These are phyloP conservation scores for Leptodirus hochenwartii DNA, from an alignment of 2,888 invertebrate genomes.

Conservation along the genomic window DNA sequence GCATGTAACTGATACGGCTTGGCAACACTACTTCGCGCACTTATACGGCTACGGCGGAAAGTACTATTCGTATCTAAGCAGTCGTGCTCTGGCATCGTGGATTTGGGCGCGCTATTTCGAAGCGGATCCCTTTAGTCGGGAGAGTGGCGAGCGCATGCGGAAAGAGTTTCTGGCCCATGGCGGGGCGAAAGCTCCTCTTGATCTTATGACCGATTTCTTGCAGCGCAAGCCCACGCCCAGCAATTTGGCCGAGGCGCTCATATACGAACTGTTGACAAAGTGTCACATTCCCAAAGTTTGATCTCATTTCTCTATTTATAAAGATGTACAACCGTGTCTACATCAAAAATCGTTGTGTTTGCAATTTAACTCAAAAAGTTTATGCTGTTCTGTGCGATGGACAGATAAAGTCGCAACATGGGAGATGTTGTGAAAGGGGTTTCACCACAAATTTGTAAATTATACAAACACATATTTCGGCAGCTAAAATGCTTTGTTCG, in stretches of 20 bases:
- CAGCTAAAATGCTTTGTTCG: no score
- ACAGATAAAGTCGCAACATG: no score
- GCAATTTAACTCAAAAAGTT: no score
- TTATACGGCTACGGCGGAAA: constrained; percentile 96
- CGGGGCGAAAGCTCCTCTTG: constrained; percentile 67
- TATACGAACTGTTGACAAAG: constrained; percentile 49
- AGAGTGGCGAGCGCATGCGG: constrained; percentile 64
- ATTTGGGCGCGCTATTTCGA: constrained; percentile 84
- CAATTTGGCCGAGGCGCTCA: constrained; percentile 61
- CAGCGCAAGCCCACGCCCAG: constrained; percentile 56
- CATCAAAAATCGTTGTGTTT: no score
- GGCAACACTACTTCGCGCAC: constrained; percentile 93
- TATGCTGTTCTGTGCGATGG: no score
- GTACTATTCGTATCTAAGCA: constrained; percentile 95
- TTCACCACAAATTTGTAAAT: no score
- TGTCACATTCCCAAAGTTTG: no score
- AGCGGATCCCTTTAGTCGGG: constrained; percentile 52
- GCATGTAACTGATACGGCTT: constrained; percentile 80
- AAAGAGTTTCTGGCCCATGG: constrained; percentile 67
- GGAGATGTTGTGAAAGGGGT: no score
- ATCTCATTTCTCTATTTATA: no score
- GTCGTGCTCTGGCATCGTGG: constrained; percentile 79
- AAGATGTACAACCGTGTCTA: no score
- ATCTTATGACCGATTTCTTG: constrained; percentile 62
- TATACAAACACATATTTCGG: no score